Conservation (phyloP, 2,113 vertebrate genomes). For the Sylvilagus bachmani region DNA sequence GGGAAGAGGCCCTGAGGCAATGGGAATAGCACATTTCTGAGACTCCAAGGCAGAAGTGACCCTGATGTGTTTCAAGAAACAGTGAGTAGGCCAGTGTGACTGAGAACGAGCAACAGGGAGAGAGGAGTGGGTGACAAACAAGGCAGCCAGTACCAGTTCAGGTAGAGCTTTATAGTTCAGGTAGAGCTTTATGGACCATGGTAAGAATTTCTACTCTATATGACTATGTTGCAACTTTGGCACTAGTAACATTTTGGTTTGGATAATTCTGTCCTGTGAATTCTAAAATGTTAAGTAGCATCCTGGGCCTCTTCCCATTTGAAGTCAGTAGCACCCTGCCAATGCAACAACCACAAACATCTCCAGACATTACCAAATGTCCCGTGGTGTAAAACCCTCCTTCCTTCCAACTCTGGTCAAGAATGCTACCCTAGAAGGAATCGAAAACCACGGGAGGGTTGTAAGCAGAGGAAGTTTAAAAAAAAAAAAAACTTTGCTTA, state of each 20-base stretch:
- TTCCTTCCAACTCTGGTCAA: too few species aligned
- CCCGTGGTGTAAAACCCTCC: too few species aligned
- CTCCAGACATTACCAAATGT: not conserved
- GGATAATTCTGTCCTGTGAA: not conserved
- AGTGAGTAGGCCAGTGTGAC: not conserved
- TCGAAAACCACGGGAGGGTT: too few species aligned
- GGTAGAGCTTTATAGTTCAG: not conserved
- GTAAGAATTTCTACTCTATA: not conserved
- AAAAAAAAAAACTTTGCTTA: too few species aligned
- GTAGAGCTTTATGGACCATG: not conserved
- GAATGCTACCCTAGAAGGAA: too few species aligned
- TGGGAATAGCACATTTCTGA: too few species aligned
- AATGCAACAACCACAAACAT: not conserved
- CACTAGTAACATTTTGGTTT: not conserved
- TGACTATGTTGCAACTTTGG: not conserved
- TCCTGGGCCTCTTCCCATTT: conserved; percentile 8
- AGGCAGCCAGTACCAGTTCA: not conserved
- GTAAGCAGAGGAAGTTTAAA: too few species aligned
- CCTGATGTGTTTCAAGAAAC: not conserved
- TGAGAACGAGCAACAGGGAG: not conserved
- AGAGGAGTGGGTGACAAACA: not conserved
- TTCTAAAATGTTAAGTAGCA: not conserved
- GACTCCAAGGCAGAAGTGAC: not conserved
- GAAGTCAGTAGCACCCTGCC: not conserved
- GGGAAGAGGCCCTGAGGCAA: not conserved